Evolutionary conservation across 2,888 invertebrate genomes (phyloP), one percentile per base, ranked within the genome.

Genomic region (Amaurobius ferox): DNA sequence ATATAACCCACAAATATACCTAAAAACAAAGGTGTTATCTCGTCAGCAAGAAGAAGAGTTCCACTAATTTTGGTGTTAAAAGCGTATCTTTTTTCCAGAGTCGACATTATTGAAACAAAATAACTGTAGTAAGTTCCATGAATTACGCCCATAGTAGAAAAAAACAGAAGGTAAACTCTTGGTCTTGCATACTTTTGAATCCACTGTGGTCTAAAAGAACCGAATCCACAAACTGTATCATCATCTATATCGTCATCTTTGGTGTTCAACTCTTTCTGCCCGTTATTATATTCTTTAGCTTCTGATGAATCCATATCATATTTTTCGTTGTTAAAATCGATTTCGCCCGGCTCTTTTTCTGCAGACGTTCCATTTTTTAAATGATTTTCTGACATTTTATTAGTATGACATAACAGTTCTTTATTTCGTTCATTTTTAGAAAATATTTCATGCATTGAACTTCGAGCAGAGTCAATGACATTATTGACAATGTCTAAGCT

Each of bases 151-250:
- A 89, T 61, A 0, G 79, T 64, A 6, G 80, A 87, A 29, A 77
- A 85, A 1, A 70, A 70, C n/a, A 88, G 35, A 6, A 88, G 39
- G 61, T 81, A 89, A 11, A 81, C 39, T 40, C 74, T 68, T 0
- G 89, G 87, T 70, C 67, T 87, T 26, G 88, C 88, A 32, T 77
- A 88, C 62, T 32, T 48, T 68, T 89, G 89, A 11, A 89, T 67
- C 79, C 87, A 89, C 48, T 39, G 40, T 6, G 89, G 89, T 44
- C 86, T 71, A 78, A 87, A 89, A 29, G 55, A 55, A 11, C 88
- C 85, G 30, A 88, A 44, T 13, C 89, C 89, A 79, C 89, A 89
- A 19, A 35, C 19, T 0, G 67, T 67, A 7, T 81, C 78, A 11
- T 40, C 35, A 78, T 78, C 70, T 1, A 55, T 68, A n/a, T 67